Evolutionary conservation across 2,113 vertebrate species (phyloP), one percentile per base, ranked within the genome.

Genomic region (Nothocercus nigrocapillus): DNA sequence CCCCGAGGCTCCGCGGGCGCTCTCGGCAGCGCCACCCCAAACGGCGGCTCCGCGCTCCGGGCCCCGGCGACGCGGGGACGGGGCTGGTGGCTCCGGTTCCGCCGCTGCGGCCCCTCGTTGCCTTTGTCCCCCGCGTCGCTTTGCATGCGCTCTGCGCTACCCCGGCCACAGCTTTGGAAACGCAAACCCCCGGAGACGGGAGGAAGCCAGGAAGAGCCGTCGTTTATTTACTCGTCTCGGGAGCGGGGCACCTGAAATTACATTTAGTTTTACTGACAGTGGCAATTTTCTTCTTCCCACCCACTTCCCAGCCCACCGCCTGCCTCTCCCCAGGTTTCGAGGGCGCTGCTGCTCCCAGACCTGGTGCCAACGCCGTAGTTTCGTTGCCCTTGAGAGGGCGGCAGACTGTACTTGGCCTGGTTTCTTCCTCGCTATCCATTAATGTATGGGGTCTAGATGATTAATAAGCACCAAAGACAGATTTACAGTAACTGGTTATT

Each of bases 211-310:
- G 53, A 27, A 42, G 53, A 73, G 24, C 36, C 51, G 3, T 16
- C 22, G 36, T 12, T 88, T 93, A 56, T 91, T 79, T 91, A 80
- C 73, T 72, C 81, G 32, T 54, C 86, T 80, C 87, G 24, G 36
- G 38, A 51, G 56, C 3, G 66, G 73, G 40, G 25, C 69, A 86
- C 85, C 77, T 92, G 83, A 86, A 97, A 95, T 79, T 88, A 59
- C 77, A 27, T 61, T 94, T 90, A 69, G 62, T 66, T 90, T 92
- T 84, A 30, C 58, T 84, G 94, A 94, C 88, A 96, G 64, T 56
- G 90, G 88, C 72, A 86, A 96, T 95, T 95, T 96, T 84, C 90
- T 67, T 86, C 69, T 92, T 88, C 72, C 64, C 66, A 86, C n/a
- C 74, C 72, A 38, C 76, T 58, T 77, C 56, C 77, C 36, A 36